Percentiles rank a stretch among this genome's conserved stretches.
phyloP scores from a whole-genome alignment of 30 jellyfish, hydroid and myxozoan genomes.

The Nemopilema nomurai region DNA sequence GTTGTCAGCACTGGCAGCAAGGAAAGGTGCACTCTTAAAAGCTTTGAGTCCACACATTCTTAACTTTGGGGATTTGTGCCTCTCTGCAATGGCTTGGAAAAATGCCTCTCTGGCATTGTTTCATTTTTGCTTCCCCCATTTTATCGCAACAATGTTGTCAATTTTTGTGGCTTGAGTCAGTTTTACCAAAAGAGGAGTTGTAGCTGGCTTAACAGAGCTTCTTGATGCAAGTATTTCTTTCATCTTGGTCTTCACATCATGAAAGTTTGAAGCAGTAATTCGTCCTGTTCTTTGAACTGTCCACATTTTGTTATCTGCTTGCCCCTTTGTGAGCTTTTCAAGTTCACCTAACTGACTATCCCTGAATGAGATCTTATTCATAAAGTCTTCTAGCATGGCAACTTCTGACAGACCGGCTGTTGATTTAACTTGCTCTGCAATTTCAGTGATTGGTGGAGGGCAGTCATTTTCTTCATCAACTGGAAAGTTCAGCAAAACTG shows the following conservation, averaged over 20 bases:
- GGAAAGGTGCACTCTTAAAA: conserved; percentile 2
- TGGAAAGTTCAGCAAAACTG: conserved; percentile 4
- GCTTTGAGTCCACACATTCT: conserved; percentile 8
- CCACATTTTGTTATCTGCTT: conserved; percentile 3
- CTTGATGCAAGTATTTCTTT: conserved; percentile 7
- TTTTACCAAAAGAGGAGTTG: conserved; percentile 6
- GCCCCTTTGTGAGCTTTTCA: conserved; percentile 34
- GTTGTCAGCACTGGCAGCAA: conserved; percentile 18
- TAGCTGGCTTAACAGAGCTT: neutral
- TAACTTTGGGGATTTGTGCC: neutral
- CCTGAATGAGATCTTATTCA: conserved; percentile 15
- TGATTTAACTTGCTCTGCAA: neutral
- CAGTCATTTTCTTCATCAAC: conserved; percentile 13
- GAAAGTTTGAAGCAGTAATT: conserved; percentile 22
- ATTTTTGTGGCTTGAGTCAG: conserved; percentile 8
- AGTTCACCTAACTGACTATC: conserved; percentile 26
- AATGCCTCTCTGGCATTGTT: conserved; percentile 7
- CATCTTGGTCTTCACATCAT: neutral
- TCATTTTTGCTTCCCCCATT: conserved; percentile 7
- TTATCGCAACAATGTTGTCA: conserved; percentile 1
- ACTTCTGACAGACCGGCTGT: conserved; percentile 1
- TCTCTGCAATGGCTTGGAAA: neutral
- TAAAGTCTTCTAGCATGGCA: conserved; percentile 9
- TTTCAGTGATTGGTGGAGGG: conserved; percentile 22
- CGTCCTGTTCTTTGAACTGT: conserved; percentile 14